phyloP scores from a whole-genome alignment of 1,140 invertebrate genomes.

The Piezodorus guildinii region DNA sequence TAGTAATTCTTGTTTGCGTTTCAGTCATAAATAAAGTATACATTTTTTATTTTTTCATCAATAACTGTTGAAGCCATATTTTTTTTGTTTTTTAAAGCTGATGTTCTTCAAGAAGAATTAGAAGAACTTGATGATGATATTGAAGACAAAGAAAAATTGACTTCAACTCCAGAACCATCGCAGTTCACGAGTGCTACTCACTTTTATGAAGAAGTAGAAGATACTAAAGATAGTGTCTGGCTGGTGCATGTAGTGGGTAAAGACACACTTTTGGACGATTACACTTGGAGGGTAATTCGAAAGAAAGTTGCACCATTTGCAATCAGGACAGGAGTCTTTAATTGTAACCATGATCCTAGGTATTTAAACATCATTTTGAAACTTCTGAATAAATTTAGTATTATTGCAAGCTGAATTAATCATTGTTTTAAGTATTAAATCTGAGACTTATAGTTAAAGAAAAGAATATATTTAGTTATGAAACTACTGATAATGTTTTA shows the following conservation, averaged over 20 bases:
- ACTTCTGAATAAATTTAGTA: no score
- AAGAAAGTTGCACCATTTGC: constrained; percentile 38
- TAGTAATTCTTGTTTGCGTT: no score
- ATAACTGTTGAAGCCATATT: neutral
- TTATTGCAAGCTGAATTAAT: no score
- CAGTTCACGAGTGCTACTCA: constrained; percentile 39
- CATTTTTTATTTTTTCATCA: no score
- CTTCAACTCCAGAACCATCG: constrained; percentile 29
- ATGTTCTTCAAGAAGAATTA: constrained; percentile 29
- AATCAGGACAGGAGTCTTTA: constrained; percentile 38
- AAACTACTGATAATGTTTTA: no score
- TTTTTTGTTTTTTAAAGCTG: constrained; percentile 22
- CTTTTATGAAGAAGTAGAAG: constrained; percentile 43
- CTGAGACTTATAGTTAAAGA: no score
- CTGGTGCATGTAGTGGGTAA: constrained; percentile 37
- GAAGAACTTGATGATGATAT: constrained; percentile 23
- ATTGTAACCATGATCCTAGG: constrained; percentile 32
- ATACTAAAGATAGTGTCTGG: constrained; percentile 46
- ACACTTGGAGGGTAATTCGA: constrained; percentile 35
- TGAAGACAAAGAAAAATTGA: constrained; percentile 11
- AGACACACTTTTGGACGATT: constrained; percentile 31
- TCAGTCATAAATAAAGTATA: no score
- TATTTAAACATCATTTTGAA: neutral
- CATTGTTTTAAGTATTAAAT: no score
- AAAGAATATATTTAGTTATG: no score